Evolutionary conservation across 1,140 invertebrate genomes (phyloP).

Genomic region (Epicauta chinensis): DNA sequence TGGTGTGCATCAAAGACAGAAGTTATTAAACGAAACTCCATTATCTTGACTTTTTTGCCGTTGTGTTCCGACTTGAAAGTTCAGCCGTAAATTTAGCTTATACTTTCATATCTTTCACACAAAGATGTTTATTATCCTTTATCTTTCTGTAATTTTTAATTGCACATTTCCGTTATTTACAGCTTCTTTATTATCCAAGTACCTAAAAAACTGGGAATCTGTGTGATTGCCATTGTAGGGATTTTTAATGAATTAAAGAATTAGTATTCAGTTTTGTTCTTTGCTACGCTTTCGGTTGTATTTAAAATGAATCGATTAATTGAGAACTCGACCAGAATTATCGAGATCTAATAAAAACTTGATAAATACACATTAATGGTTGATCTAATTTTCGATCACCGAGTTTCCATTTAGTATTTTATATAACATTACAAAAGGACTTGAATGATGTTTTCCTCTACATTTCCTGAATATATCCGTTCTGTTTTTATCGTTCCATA

Average conservation of each 20-base stretch:
- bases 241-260: no score
- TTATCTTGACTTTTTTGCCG: constrained; percentile 13
- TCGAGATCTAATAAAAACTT: no score
- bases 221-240: no score
- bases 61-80: constrained; percentile 21
- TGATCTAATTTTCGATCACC: not conserved
- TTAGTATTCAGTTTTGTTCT: no score
- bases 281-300: no score
- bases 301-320: no score
- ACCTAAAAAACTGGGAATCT: no score
- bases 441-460: constrained; percentile 6
- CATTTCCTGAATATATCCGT: constrained; percentile 19
- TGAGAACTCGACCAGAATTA: no score
- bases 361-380: no score
- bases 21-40: constrained; percentile 12
- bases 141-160: constrained; percentile 28
- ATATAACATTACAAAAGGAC: constrained; percentile 7
- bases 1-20: constrained; percentile 14
- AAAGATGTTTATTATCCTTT: constrained; percentile 29
- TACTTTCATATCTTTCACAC: constrained; percentile 21
- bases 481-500: constrained; percentile 19
- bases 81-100: constrained; percentile 28
- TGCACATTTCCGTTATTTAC: constrained; percentile 29
- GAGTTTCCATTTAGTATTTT: constrained; percentile 1
- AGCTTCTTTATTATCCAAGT: constrained; percentile 19